Percentiles rank a stretch among this genome's conserved stretches.
phyloP scores from a whole-genome alignment of 2,797 vertebrate genomes.

The Nyctalus aviator region DNA sequence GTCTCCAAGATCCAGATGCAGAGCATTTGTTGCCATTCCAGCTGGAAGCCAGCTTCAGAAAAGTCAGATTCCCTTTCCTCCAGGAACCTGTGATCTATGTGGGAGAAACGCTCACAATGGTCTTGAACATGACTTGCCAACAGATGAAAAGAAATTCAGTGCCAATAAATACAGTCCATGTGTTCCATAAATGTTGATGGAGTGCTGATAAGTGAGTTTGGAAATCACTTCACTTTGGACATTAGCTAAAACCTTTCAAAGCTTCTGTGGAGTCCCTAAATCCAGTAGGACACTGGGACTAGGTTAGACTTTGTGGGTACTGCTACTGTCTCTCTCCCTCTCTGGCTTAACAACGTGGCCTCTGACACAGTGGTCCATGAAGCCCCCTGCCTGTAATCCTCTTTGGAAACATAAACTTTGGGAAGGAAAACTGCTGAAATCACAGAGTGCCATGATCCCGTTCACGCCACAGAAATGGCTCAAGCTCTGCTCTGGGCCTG shows the following conservation, averaged over 20 bases:
- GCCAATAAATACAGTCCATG: not conserved
- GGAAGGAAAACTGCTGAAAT: not conserved
- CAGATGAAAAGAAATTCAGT: not conserved
- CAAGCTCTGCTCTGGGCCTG: not conserved
- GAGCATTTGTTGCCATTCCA: not conserved
- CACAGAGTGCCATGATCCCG: no score
- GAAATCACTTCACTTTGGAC: not conserved
- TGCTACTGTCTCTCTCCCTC: not conserved
- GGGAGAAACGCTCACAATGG: not conserved
- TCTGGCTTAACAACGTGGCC: not conserved
- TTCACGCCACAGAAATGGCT: not conserved
- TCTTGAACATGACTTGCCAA: not conserved
- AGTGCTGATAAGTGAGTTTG: not conserved
- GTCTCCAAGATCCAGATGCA: not conserved
- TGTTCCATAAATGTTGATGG: not conserved
- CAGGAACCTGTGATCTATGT: not conserved
- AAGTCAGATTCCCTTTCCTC: slow-evolving; percentile 51
- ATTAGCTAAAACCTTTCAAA: not conserved
- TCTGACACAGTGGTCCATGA: not conserved
- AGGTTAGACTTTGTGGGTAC: not conserved
- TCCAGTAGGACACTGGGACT: not conserved
- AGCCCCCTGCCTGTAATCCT: not conserved
- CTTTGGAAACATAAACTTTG: not conserved
- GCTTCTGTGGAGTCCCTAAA: not conserved
- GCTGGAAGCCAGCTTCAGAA: not conserved